Evolutionary conservation across 2,113 vertebrate genomes (phyloP).

Genomic region (Paracanthobrama guichenoti): DNA sequence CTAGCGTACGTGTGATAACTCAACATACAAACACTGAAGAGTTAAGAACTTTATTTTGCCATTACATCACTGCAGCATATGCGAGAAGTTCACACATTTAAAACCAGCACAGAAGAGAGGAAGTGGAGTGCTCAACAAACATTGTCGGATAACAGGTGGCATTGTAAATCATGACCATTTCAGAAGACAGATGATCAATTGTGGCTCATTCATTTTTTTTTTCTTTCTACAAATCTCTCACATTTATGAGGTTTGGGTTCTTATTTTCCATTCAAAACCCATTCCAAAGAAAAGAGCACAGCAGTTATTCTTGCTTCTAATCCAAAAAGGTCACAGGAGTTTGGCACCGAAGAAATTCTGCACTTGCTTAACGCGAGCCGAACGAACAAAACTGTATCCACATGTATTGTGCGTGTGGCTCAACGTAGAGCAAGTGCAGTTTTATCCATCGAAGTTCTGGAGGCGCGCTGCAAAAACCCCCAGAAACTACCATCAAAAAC

Average conservation of each 20-base stretch:
- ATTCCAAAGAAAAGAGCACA: neutral
- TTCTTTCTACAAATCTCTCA: neutral
- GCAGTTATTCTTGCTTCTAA: neutral
- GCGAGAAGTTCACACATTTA: neutral
- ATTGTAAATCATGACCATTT: conserved; percentile 29
- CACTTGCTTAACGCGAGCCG: conserved; percentile 99
- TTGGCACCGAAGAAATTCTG: conserved; percentile 76
- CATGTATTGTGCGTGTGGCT: conserved; percentile 99
- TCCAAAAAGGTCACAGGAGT: neutral
- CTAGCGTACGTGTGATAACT: conserved; percentile 34
- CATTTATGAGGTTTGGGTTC: neutral
- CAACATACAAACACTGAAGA: conserved; percentile 23
- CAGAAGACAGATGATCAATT: neutral
- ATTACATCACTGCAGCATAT: neutral
- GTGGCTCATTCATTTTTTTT: neutral
- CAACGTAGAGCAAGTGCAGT: conserved; percentile 96
- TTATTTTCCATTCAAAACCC: neutral
- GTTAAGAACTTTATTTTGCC: conserved; percentile 45
- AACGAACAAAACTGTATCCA: conserved; percentile 99
- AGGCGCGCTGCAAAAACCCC: neutral
- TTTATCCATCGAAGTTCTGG: conserved; percentile 42
- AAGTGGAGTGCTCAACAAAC: neutral
- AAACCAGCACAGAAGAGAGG: conserved; percentile 14
- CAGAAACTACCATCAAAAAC: neutral
- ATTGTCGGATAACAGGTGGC: neutral